Percentiles rank a stretch among this genome's conserved stretches.
Conservation (phyloP, 1,140 invertebrate genomes). For the Oryctes rhinoceros region DNA sequence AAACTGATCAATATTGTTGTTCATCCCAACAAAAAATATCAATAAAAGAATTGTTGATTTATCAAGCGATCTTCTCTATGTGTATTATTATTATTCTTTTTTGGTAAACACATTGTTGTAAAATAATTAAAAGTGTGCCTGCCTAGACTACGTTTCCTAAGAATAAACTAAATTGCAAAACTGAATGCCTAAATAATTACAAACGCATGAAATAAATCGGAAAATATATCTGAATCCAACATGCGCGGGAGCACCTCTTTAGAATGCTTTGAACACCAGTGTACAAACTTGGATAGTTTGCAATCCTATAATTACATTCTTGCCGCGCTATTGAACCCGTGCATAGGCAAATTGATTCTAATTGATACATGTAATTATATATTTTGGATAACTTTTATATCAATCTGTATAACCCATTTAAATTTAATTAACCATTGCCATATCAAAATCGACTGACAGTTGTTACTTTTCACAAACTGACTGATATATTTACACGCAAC, state of each 20-base stretch:
- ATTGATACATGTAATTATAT: constrained; percentile 8
- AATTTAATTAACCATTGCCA: not conserved
- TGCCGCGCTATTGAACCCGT: not conserved
- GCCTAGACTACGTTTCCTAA: too few relatives aligned
- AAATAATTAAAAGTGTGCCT: too few relatives aligned
- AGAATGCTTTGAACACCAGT: not conserved
- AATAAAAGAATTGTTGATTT: too few relatives aligned
- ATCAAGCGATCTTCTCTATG: too few relatives aligned
- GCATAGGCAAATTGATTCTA: not conserved
- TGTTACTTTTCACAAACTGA: not conserved
- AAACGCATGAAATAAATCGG: too few relatives aligned
- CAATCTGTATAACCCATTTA: not conserved
- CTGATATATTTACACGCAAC: not conserved
- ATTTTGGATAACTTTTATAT: not conserved
- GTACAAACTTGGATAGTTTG: not conserved
- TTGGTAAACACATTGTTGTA: too few relatives aligned
- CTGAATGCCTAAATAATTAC: too few relatives aligned
- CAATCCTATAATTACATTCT: not conserved
- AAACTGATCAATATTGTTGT: too few relatives aligned
- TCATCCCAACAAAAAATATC: too few relatives aligned
- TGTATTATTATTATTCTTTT: too few relatives aligned
- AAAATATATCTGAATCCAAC: too few relatives aligned
- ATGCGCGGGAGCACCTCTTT: not conserved
- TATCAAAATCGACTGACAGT: not conserved
- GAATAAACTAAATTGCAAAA: too few relatives aligned